A percentile compares a stretch with the other conserved stretches of the same genome.
Conservation (phyloP, 1,140 invertebrate species). For the Calephelis nemesis region DNA sequence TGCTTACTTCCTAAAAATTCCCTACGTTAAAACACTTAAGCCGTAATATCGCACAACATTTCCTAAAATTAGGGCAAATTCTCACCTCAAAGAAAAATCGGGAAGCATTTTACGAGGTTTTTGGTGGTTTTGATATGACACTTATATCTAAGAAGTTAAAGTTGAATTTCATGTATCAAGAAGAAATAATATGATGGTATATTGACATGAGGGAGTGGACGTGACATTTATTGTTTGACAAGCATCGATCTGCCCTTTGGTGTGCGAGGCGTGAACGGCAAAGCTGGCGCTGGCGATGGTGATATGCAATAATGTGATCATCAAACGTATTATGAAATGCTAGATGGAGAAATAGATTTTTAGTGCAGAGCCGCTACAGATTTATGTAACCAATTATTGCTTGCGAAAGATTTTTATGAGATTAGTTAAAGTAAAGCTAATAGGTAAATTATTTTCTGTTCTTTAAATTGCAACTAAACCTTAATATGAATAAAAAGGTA, state of each 20-base stretch:
- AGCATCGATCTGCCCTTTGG: slow-evolving; percentile 22
- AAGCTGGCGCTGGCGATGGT: neutral
- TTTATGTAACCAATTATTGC: too few species aligned
- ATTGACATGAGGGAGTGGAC: slow-evolving; percentile 65
- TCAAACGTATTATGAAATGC: too few species aligned
- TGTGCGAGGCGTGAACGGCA: slow-evolving; percentile 3
- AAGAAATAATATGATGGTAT: slow-evolving; percentile 29
- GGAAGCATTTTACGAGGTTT: slow-evolving; percentile 32
- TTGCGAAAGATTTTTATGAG: too few species aligned
- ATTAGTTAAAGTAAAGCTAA: too few species aligned
- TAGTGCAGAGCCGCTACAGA: too few species aligned
- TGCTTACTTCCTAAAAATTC: slow-evolving; percentile 10
- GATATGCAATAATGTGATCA: slow-evolving; percentile 18
- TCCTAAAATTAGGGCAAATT: slow-evolving; percentile 63
- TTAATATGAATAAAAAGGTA: too few species aligned
- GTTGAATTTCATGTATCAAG: slow-evolving; percentile 20
- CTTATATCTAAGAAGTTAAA: neutral
- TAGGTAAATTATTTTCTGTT: too few species aligned
- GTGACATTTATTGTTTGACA: slow-evolving; percentile 78
- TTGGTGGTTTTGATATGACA: slow-evolving; percentile 17
- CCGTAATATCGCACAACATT: slow-evolving; percentile 53
- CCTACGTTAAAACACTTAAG: slow-evolving; percentile 37
- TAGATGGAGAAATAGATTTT: too few species aligned
- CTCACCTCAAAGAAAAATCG: slow-evolving; percentile 70
- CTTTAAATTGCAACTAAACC: too few species aligned